Evolutionary conservation across 2,888 invertebrate genomes (phyloP).

Genomic region (Scaptomyza polygonia): DNA sequence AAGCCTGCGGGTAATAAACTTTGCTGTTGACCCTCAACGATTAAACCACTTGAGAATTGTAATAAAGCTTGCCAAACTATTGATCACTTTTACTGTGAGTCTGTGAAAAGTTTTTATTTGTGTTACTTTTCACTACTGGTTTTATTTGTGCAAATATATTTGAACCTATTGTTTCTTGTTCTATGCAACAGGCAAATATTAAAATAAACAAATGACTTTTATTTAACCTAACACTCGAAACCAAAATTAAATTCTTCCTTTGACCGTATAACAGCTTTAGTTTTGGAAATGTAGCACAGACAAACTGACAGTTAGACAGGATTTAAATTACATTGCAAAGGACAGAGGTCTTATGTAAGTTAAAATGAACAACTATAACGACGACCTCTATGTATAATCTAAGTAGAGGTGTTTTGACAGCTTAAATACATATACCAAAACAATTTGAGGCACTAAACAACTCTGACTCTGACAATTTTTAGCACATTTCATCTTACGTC

Average conservation of each 20-base stretch:
- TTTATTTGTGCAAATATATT: not conserved
- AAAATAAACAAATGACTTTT: not conserved
- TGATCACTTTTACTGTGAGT: not conserved
- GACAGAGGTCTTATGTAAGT: too few species aligned
- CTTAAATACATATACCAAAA: not conserved
- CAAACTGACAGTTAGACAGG: slow-evolving; percentile 2
- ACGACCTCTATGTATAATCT: not conserved
- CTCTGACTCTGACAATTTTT: not conserved
- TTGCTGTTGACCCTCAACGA: not conserved
- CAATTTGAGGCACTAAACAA: not conserved
- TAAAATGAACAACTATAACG: too few species aligned
- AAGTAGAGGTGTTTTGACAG: not conserved
- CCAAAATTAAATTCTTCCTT: not conserved
- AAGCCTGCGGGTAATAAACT: not conserved
- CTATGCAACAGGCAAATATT: not conserved
- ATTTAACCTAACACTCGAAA: not conserved
- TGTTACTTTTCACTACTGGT: not conserved
- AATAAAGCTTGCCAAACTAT: not conserved
- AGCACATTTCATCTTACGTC: not conserved
- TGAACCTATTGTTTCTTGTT: not conserved
- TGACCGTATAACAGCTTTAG: not conserved
- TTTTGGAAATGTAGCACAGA: not conserved
- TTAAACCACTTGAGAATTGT: not conserved
- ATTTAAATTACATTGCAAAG: slow-evolving; percentile 1
- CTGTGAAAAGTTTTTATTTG: not conserved